Base-by-base conservation (phyloP, 2,888 invertebrate genomes). In the Tholera decimalis region DNA sequence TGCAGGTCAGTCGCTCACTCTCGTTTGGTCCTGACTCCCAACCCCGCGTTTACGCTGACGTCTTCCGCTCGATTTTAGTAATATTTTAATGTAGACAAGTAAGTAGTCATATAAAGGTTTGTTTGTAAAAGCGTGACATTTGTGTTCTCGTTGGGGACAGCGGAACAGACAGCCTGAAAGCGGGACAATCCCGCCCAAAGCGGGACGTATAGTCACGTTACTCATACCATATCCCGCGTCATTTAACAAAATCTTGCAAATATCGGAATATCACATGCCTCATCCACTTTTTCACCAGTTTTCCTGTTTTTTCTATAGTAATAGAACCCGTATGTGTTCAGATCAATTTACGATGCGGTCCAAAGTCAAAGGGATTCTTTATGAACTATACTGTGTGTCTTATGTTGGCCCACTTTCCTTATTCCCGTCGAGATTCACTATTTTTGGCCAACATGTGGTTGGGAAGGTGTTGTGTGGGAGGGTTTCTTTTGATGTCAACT, bases 301-400 rank as follows among this genome's bases (percentile, higher is more conserved):
- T 33, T 33, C n/a, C 3, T 13, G 44, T 20, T 30, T 59, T 54
- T 37, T 5, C 15, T 50, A 47, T 9, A 41, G 39, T 35, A 54
- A 73, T 22, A 39, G 20, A 54, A 54, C 33, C 22, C 37, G 35
- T 43, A 56, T 33, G 33, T 49, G 37, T 35, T 20, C 20, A 18
- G 18, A 43, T 71, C 55, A 53, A 63, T 63, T 56, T 44, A 71
- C 13, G 57, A 49, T 18, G 3, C 24, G 37, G 39, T 2, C 26
- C 11, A 9, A 30, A 37, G 33, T 53, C 70, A 57, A 64, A 70
- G 22, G 41, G 39, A 13, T 49, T 49, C 56, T 28, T 9, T 9
- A 26, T 55, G 59, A 59, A 37, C 28, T 39, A 51, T 41, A 59
- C 41, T 46, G 55, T 37, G 26, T 24, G 33, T 18, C 18, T 20